A percentile compares a stretch with the other conserved stretches of the same genome.
These are phyloP conservation scores for Peromyscus polionotus DNA, from an alignment of 2,113 vertebrate species.

Conservation along the genomic window DNA sequence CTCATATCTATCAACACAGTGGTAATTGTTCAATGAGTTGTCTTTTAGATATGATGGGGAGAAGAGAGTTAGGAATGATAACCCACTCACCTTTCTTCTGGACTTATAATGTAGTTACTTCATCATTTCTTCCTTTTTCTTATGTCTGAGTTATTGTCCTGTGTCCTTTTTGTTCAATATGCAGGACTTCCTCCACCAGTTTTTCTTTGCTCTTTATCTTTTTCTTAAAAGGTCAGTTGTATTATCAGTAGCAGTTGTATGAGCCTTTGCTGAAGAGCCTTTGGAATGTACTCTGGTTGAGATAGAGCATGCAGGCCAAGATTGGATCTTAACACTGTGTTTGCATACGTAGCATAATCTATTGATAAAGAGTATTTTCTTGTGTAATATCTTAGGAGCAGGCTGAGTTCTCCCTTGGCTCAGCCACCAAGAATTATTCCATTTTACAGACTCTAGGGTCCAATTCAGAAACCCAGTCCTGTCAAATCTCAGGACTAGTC, in stretches of 20 bases:
- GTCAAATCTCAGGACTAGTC: neutral
- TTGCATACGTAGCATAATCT: neutral
- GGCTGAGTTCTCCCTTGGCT: neutral
- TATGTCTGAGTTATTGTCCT: neutral
- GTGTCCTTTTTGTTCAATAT: neutral
- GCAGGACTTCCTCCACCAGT: neutral
- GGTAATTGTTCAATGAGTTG: neutral
- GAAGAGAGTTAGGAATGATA: neutral
- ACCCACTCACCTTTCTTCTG: neutral
- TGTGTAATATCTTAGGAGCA: neutral
- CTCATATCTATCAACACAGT: accelerated
- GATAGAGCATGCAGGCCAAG: neutral
- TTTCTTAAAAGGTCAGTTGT: neutral
- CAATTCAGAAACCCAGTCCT: neutral
- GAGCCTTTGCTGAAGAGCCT: neutral
- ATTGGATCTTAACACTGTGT: neutral
- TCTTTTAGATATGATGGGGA: neutral
- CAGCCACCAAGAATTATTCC: neutral
- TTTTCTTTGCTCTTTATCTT: neutral
- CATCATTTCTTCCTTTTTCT: neutral
- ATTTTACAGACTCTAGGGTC: neutral
- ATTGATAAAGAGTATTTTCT: neutral
- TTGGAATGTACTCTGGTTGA: neutral
- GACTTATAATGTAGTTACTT: neutral
- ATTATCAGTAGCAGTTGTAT: neutral